phyloP scores from a whole-genome alignment of 2,888 invertebrate species.

The Athalia cordata region DNA sequence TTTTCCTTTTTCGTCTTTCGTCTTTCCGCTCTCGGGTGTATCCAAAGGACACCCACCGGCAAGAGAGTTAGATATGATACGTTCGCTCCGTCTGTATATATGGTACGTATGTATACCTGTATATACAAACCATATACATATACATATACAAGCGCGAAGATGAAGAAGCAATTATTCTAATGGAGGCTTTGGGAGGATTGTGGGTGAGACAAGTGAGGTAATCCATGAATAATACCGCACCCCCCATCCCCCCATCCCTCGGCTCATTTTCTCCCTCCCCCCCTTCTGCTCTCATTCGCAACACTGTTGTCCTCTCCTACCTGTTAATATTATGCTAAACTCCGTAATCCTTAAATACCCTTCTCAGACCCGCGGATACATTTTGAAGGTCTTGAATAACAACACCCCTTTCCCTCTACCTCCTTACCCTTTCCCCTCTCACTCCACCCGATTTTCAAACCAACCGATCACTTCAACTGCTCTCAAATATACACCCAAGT shows the following conservation, averaged over 20 bases:
- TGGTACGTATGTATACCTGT: background rate
- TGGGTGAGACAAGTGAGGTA: constrained; percentile 71
- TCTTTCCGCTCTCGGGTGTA: background rate
- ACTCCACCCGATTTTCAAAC: no score
- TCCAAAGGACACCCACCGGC: background rate
- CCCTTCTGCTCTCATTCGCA: constrained; percentile 35
- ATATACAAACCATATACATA: background rate
- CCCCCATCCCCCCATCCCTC: constrained; percentile 44
- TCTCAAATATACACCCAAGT: no score
- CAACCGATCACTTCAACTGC: no score
- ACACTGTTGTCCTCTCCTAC: constrained; percentile 51
- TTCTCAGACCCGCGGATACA: constrained; percentile 57
- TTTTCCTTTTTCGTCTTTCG: background rate
- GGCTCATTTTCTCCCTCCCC: constrained; percentile 43
- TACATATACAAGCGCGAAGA: constrained; percentile 63
- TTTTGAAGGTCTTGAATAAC: constrained; percentile 60
- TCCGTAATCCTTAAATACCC: constrained; percentile 69
- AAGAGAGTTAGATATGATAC: constrained; percentile 19
- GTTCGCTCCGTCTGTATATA: constrained; percentile 28
- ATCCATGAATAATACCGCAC: constrained; percentile 71
- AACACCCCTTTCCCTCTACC: constrained; percentile 8
- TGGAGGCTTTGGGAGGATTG: constrained; percentile 70
- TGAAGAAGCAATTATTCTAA: constrained; percentile 73
- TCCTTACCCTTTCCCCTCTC: background rate
- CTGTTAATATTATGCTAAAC: constrained; percentile 71